Percentiles rank a stretch among this genome's conserved stretches.
Conservation (phyloP, 2,888 invertebrate genomes). For the Diarsia rubi region DNA sequence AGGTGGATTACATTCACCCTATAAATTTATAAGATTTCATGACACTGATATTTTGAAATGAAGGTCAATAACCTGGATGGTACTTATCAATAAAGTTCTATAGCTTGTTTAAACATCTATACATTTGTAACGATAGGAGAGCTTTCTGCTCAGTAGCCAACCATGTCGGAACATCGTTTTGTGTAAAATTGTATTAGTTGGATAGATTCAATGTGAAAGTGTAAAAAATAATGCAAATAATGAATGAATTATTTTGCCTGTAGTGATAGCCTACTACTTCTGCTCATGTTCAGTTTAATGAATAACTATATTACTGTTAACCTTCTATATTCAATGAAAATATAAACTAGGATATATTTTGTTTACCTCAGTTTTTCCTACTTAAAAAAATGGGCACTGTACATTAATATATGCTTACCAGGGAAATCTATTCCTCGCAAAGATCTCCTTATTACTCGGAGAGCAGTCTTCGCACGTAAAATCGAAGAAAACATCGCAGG, state of each 20-base stretch:
- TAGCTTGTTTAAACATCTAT: neutral
- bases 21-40: slow-evolving; percentile 46
- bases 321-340: neutral
- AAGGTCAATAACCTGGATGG: neutral
- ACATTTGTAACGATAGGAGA: neutral
- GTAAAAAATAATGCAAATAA: neutral
- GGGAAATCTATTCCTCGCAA: slow-evolving; percentile 92
- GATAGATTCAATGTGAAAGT: neutral
- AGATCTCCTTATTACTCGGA: slow-evolving; percentile 88
- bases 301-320: no score
- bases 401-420: slow-evolving; percentile 88
- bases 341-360: no score
- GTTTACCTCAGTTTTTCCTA: neutral
- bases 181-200: neutral
- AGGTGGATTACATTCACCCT: slow-evolving; percentile 94
- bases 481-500: slow-evolving; percentile 94
- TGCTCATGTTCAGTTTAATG: neutral
- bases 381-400: neutral
- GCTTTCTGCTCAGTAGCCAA: neutral
- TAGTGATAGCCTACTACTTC: neutral
- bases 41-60: neutral
- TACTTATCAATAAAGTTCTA: neutral
- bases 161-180: neutral
- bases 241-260: neutral
- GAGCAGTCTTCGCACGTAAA: slow-evolving; percentile 93